Conservation (phyloP, 2,797 vertebrate genomes). For the Pangasius macronema region DNA sequence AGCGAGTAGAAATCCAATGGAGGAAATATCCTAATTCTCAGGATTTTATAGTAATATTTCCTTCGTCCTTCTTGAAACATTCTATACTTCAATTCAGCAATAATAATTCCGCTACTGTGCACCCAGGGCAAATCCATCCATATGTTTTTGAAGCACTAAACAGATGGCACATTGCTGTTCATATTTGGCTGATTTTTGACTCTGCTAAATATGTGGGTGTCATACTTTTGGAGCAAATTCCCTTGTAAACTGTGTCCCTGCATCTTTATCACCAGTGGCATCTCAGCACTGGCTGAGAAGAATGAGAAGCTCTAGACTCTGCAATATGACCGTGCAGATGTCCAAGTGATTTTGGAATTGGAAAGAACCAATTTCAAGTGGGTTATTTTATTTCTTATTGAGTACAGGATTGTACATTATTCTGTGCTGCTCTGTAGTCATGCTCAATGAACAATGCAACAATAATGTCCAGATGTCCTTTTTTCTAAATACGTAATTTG, state of each 20-base stretch:
- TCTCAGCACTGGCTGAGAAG: neutral
- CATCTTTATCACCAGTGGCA: neutral
- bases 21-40: neutral
- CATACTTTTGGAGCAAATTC: conserved; percentile 9
- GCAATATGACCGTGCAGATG: neutral
- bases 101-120: neutral
- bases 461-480: neutral
- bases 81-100: neutral
- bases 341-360: neutral
- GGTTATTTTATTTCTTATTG: neutral
- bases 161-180: neutral
- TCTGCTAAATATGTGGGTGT: conserved; percentile 4
- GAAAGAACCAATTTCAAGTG: neutral
- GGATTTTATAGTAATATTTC: neutral
- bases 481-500: neutral
- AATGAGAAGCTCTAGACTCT: neutral
- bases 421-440: neutral
- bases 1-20: neutral
- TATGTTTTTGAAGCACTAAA: neutral
- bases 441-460: neutral
- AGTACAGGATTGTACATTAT: neutral
- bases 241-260: neutral
- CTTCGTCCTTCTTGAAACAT: neutral
- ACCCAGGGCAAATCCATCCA: neutral
- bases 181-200: conserved; percentile 4